A percentile compares a stretch with the other conserved stretches of the same genome.
Evolutionary conservation across 2,113 vertebrate species (phyloP).

Genomic region (Pelodiscus sinensis): DNA sequence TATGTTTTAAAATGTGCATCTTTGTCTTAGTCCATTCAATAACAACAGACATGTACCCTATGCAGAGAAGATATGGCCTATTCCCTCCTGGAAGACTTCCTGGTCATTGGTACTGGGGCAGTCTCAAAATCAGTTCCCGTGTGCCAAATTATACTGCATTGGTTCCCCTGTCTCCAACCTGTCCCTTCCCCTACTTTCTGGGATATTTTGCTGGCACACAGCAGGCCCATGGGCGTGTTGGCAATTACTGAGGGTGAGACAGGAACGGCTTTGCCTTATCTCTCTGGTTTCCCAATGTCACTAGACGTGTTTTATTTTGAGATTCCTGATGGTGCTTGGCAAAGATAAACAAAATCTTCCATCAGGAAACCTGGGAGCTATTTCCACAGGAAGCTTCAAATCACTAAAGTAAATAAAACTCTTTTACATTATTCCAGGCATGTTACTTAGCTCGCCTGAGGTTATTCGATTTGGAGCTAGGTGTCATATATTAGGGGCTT

Average conservation of each 20-base stretch:
- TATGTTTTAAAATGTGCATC: neutral
- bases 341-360: slow-evolving; percentile 99
- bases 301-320: slow-evolving; percentile 96
- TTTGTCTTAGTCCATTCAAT: neutral
- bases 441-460: slow-evolving; percentile 62
- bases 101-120: neutral
- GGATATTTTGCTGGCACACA: slow-evolving; percentile 75
- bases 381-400: slow-evolving; percentile 99
- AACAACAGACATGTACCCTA: neutral
- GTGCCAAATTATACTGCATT: slow-evolving; percentile 1
- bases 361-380: slow-evolving; percentile 98
- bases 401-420: slow-evolving; percentile 98
- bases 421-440: slow-evolving; percentile 77
- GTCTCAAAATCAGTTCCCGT: neutral
- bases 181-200: slow-evolving; percentile 68
- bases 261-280: slow-evolving; percentile 95
- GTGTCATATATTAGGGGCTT: slow-evolving; percentile 44
- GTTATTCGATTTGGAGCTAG: slow-evolving; percentile 56
- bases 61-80: neutral
- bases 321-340: slow-evolving; percentile 96
- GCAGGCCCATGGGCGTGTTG: slow-evolving; percentile 81
- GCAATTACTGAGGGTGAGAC: slow-evolving; percentile 85
- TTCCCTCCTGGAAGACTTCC: slow-evolving; percentile 10
- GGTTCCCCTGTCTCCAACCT: neutral
- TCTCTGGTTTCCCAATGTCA: slow-evolving; percentile 85